Percentiles rank a stretch among this genome's conserved stretches.
phyloP scores from a whole-genome alignment of 2,797 vertebrate species.

The Spinibarbus caldwelli region DNA sequence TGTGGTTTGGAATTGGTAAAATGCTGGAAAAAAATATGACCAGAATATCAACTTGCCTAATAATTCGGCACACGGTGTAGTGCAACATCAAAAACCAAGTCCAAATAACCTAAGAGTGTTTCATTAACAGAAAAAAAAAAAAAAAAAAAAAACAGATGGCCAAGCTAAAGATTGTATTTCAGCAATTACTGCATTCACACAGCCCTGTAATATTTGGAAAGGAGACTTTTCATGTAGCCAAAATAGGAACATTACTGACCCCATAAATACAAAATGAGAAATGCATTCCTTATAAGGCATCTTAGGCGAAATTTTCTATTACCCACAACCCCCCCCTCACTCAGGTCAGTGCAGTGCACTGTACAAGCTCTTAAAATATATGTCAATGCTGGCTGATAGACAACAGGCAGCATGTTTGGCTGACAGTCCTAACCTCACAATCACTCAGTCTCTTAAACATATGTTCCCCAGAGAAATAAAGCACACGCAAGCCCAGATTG shows the following conservation, averaged over 20 bases:
- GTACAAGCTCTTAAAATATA: background rate
- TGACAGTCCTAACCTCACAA: conserved; percentile 30
- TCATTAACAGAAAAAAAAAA: conserved; percentile 18
- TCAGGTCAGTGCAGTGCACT: conserved; percentile 1
- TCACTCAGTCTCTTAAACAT: conserved; percentile 6
- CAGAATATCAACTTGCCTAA: too few relatives aligned
- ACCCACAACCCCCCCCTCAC: conserved; percentile 16
- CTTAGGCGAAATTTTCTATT: background rate
- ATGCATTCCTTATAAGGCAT: conserved; percentile 47
- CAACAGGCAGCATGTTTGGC: conserved; percentile 34
- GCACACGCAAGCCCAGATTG: background rate
- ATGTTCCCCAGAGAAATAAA: conserved; percentile 18
- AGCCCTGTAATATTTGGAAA: conserved; percentile 25
- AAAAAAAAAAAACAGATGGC: background rate
- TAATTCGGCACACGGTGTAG: too few relatives aligned
- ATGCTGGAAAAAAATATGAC: too few relatives aligned
- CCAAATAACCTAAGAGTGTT: conserved; percentile 17
- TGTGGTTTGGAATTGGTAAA: too few relatives aligned
- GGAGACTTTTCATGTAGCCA: conserved; percentile 19
- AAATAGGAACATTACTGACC: conserved; percentile 46
- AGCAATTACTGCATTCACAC: conserved; percentile 4
- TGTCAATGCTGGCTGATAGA: conserved; percentile 28
- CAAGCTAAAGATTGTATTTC: conserved; percentile 2
- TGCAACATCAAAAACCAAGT: conserved; percentile 12
- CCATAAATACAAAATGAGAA: conserved; percentile 38